Evolutionary conservation across 2,797 vertebrate genomes (phyloP), one percentile per base, ranked within the genome.

Genomic region (Distichodus sexfasciatus): DNA sequence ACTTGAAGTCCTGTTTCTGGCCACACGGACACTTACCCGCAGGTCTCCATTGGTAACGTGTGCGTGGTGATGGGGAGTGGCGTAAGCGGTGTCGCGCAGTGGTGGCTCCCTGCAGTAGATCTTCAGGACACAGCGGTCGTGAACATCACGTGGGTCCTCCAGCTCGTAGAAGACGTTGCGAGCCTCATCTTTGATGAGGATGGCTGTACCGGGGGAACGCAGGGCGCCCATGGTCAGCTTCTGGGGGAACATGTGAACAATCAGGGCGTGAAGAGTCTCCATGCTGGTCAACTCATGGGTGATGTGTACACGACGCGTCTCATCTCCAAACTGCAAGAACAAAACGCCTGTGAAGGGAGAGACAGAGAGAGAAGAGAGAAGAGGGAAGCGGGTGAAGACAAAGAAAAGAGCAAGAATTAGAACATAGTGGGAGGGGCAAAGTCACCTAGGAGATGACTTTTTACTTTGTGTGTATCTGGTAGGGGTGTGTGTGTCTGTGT

Each of bases 231-330:
- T 96, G 76, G 94, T 98, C 83, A 99, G 94, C 83, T 97, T 96
- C 90, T 99, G 97, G 43, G 96, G 97, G 90, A 99, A 99, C 94
- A 98, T 97, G 92, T 99, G 97, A 43, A 95, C 95, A 1, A 99
- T 95, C 81, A 99, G 96, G 4, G 97, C 95, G 65, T 97, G 93
- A 81, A 99, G 92, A 3, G 96, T 99, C 80, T 99, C 97, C 94
- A 98, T 92, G 89, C 94, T 96, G 89, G 93, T 96, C 86, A 99
- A 92, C 92, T 98, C 96, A 11, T 98, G 97, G 69, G 96, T 98
- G 88, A 99, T 94, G 86, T 99, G 97, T 53, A 98, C 95, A 0
- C 97, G 84, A 57, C 96, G 85, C 0, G 95, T 98, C 88, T 99
- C 97, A 28, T 99, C 97, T 33, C 97, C 97, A 0, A 97, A 94